Conservation (phyloP, 1,140 invertebrate genomes). For the Sarcophaga peregrina region DNA sequence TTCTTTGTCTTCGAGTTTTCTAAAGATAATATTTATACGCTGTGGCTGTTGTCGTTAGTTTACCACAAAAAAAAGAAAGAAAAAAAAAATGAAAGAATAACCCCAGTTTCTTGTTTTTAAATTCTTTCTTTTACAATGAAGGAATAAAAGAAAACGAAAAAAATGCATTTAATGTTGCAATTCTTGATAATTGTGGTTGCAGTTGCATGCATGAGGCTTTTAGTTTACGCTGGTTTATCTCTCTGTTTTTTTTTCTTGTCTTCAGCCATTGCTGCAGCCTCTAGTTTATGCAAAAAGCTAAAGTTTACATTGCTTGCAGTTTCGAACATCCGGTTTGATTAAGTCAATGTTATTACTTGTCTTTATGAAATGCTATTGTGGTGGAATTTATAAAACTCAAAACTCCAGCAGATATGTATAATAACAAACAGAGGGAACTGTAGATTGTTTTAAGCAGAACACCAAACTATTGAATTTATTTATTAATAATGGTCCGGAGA, state of each 20-base stretch:
- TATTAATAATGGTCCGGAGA: no score
- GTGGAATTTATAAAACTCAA: slow-evolving; percentile 8
- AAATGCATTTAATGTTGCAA: not conserved
- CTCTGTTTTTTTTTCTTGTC: not conserved
- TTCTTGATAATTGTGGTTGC: slow-evolving; percentile 18
- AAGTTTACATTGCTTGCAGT: slow-evolving; percentile 21
- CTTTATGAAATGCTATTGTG: slow-evolving; percentile 3
- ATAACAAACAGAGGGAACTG: not conserved
- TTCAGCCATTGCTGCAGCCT: not conserved
- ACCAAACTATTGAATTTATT: not conserved
- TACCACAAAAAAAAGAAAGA: not conserved
- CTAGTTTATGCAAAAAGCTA: slow-evolving; percentile 10
- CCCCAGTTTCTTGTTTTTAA: not conserved
- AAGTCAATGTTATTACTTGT: slow-evolving; percentile 28
- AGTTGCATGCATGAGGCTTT: slow-evolving; percentile 13
- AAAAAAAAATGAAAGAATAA: not conserved
- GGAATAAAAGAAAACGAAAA: not conserved
- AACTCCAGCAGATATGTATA: not conserved
- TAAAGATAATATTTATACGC: not conserved
- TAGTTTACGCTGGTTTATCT: not conserved
- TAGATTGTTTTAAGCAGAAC: not conserved
- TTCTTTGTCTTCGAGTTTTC: not conserved
- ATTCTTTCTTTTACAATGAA: not conserved
- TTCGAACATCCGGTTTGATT: slow-evolving; percentile 39
- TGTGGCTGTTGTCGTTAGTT: not conserved